Evolutionary conservation across 2,797 vertebrate species (phyloP).

Genomic region (Arnoldichthys spilopterus): DNA sequence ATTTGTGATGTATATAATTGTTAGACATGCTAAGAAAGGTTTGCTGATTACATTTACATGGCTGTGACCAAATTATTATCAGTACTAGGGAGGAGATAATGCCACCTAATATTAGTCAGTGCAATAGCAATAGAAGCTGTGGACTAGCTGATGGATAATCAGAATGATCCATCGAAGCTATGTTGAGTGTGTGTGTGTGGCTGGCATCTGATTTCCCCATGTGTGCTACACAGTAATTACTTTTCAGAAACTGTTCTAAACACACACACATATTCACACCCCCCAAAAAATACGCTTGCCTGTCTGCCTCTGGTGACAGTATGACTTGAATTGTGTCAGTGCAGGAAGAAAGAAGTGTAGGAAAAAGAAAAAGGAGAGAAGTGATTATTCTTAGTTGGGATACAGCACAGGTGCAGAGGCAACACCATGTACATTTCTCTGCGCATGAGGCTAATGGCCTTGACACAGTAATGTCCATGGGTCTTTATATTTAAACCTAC

Average conservation of each 20-base stretch:
- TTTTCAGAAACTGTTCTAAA: conserved; percentile 31
- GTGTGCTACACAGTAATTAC: conserved; percentile 45
- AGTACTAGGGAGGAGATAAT: conserved; percentile 10
- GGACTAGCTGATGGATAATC: conserved; percentile 32
- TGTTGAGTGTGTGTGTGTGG: conserved; percentile 8
- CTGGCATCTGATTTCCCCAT: conserved; percentile 18
- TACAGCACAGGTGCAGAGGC: conserved; percentile 7
- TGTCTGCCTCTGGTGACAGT: conserved; percentile 1
- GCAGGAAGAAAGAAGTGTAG: background rate
- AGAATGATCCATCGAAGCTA: conserved; percentile 31
- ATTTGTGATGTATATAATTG: too few relatives aligned
- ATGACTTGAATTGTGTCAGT: conserved; percentile 1
- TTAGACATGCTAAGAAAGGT: too few relatives aligned
- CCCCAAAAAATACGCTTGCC: background rate
- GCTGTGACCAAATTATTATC: conserved; percentile 17
- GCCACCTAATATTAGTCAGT: background rate
- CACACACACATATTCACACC: conserved; percentile 25
- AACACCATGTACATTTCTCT: background rate
- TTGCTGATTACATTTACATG: too few relatives aligned
- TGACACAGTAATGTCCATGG: background rate
- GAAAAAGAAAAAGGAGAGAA: background rate
- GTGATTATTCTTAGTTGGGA: conserved; percentile 13
- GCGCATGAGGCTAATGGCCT: background rate
- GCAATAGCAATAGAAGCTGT: conserved; percentile 4
- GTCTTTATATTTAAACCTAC: background rate